Base-by-base conservation (phyloP, 2,113 vertebrate species). In the Theristicus caerulescens region DNA sequence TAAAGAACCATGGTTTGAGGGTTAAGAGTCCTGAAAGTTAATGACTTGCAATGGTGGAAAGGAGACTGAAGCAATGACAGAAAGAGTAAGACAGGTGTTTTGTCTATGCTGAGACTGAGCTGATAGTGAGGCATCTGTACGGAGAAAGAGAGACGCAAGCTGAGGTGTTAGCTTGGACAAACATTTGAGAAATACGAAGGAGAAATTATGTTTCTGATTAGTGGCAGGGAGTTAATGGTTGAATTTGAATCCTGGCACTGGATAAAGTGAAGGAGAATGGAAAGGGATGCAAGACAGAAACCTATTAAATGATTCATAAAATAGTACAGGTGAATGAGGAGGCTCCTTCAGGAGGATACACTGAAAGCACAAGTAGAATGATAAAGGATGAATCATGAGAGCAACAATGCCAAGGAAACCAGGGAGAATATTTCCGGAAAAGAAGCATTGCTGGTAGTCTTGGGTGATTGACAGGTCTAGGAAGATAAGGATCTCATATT, bases 131-230 rank as follows among this genome's bases (percentile, higher is more conserved):
- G 24, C 10, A 3, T 76, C n/a, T 9, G 6, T 42, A 2, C 0
- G 3, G 36, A 38, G 47, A 54, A 4, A 7, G 19, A n/a, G 25
- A 20, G n/a, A 9, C 0, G 2, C 14, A 36, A 14, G 29, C 31
- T 42, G 32, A 49, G 8, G 6, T 47, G 42, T 66, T 85, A 70
- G 19, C 49, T 59, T 79, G 61, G 80, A 16, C 64, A 62, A 54
- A 52, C 34, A 9, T 16, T 38, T 38, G 9, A 66, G 15, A 80
- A 49, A 17, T 13, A 12, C 0, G 3, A 66, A 59, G 5, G 11
- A 72, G 52, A 55, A 74, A 40, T 10, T 27, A 7, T 61, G 22
- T 52, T 83, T 84, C 42, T 89, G 65, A 38, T 49, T 61, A 38
- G 36, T 64, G 27, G 13, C 34, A n/a, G 8, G 24, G 16, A 24